phyloP scores from a whole-genome alignment of 1,140 invertebrate species.

The Meloidogyne hapla region DNA sequence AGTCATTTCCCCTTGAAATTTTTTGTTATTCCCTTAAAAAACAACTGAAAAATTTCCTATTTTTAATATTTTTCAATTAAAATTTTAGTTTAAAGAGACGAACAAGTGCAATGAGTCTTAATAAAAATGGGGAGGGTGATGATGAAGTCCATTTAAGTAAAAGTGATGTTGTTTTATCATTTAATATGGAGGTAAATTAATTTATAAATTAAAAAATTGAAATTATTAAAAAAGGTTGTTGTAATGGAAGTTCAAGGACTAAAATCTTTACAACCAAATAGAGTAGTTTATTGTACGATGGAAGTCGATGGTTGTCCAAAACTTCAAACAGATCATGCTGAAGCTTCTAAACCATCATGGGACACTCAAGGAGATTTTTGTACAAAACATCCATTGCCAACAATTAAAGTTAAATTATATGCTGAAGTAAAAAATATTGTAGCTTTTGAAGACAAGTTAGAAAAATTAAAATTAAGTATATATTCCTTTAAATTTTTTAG shows the following conservation, averaged over 20 bases:
- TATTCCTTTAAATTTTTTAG: conserved; percentile 3
- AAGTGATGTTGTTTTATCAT: conserved; percentile 58
- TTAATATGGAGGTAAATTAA: conserved; percentile 61
- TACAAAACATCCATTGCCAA: conserved; percentile 90
- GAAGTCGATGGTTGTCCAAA: conserved; percentile 95
- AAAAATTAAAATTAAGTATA: conserved; percentile 68
- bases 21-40: not conserved
- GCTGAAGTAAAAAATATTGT: conserved; percentile 95
- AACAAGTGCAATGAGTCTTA: conserved; percentile 61
- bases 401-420: conserved; percentile 83
- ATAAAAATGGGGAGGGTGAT: conserved; percentile 59
- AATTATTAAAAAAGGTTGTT: conserved; percentile 73
- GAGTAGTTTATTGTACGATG: conserved; percentile 99
- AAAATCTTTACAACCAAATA: conserved; percentile 89
- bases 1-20: not conserved
- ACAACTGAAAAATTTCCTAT: too few species aligned
- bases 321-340: conserved; percentile 96
- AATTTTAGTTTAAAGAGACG: conserved; percentile 60
- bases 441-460: conserved; percentile 90
- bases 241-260: conserved; percentile 98
- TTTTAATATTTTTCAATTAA: too few species aligned
- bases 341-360: conserved; percentile 86
- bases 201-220: not conserved
- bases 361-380: conserved; percentile 90
- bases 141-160: conserved; percentile 62